Percentiles rank a stretch among this genome's conserved stretches.
These are phyloP conservation scores for Phaethornis superciliosus DNA, from an alignment of 2,113 vertebrate species.

Conservation along the genomic window DNA sequence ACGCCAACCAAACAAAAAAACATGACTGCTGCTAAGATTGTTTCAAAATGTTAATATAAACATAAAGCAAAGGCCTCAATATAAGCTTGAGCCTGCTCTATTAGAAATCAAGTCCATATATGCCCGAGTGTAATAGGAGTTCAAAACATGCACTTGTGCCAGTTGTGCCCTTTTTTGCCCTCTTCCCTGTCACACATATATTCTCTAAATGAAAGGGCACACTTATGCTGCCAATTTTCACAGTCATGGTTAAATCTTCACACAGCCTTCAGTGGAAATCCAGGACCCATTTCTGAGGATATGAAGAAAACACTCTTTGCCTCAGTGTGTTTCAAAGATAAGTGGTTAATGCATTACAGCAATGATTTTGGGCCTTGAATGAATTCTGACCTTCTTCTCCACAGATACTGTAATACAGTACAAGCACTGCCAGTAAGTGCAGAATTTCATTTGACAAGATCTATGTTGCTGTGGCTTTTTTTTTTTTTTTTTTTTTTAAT, in stretches of 20 bases:
- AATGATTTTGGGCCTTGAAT: neutral
- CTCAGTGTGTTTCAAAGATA: slow-evolving; percentile 19
- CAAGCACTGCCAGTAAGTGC: neutral
- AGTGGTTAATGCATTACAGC: slow-evolving; percentile 21
- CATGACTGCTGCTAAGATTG: neutral
- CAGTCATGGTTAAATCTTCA: slow-evolving; percentile 13
- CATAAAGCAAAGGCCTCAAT: neutral
- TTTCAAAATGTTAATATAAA: neutral
- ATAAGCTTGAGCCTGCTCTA: neutral
- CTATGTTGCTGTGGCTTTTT: neutral
- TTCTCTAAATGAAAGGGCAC: neutral
- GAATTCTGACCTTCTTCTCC: neutral
- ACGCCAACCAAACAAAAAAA: no score
- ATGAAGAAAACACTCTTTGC: neutral
- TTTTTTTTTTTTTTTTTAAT: neutral
- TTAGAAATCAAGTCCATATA: neutral
- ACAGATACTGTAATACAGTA: neutral
- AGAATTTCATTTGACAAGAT: neutral
- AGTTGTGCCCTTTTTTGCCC: neutral
- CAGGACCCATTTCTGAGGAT: neutral
- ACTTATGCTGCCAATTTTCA: slow-evolving; percentile 11
- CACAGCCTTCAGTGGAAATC: neutral
- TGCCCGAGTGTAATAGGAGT: neutral
- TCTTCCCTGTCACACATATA: neutral
- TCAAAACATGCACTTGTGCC: neutral